These are phyloP conservation scores for Seriola rivoliana DNA, from an alignment of 2,113 vertebrate species.

Conservation along the genomic window DNA sequence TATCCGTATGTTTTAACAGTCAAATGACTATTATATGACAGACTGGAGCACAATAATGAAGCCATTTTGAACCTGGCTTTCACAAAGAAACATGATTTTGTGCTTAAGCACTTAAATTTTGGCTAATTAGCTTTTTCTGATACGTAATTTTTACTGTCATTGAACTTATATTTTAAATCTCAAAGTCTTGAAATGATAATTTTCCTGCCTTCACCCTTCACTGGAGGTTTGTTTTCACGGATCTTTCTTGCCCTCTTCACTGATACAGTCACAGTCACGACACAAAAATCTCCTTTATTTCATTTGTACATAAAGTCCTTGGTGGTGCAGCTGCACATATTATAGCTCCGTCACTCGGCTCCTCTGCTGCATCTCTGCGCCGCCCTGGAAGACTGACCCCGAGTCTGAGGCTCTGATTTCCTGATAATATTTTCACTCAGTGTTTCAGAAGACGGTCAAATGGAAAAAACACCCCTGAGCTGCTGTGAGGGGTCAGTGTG, in stretches of 20 bases:
- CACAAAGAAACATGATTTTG: too few species aligned
- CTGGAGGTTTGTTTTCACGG: neutral
- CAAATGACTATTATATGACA: too few species aligned
- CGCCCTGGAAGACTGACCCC: neutral
- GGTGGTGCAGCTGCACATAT: neutral
- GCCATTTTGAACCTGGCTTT: too few species aligned
- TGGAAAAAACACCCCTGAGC: neutral
- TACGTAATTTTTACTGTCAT: neutral
- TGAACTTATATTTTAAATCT: neutral
- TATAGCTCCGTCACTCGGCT: neutral
- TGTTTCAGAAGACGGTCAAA: neutral
- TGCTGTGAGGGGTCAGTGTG: neutral
- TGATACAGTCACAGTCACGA: neutral
- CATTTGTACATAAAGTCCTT: neutral
- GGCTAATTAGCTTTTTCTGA: neutral
- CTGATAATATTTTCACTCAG: neutral
- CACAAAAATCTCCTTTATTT: neutral
- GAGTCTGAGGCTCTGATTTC: neutral
- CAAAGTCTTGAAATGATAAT: neutral
- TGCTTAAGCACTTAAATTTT: too few species aligned
- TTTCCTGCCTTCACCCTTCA: neutral
- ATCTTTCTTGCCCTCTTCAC: neutral
- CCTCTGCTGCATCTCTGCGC: neutral
- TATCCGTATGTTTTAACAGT: too few species aligned
- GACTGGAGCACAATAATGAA: too few species aligned